Evolutionary conservation across 2,888 invertebrate species (phyloP).

Genomic region (Mylabris sibirica): DNA sequence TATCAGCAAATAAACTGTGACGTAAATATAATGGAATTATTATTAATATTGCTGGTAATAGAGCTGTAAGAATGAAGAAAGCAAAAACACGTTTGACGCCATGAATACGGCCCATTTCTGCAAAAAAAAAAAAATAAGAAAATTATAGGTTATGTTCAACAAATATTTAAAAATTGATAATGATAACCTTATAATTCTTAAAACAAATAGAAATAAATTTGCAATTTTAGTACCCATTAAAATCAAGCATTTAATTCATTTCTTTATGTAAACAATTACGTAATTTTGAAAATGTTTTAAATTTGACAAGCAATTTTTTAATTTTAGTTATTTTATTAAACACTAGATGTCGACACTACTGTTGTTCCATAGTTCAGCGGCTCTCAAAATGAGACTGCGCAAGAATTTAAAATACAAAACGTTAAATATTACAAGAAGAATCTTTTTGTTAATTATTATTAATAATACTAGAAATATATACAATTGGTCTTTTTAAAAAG

Average conservation of each 20-base stretch:
- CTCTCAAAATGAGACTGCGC: not conserved
- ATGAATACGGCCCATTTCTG: slow-evolving; percentile 77
- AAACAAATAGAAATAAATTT: not conserved
- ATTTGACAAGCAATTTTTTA: not conserved
- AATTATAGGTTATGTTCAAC: not conserved
- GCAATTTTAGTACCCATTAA: slow-evolving; percentile 21
- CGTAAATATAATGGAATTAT: slow-evolving; percentile 80
- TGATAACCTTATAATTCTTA: not conserved
- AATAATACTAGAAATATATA: no score
- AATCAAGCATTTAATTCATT: not conserved
- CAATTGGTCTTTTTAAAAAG: no score
- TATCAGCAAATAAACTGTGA: slow-evolving; percentile 79
- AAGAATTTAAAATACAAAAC: no score
- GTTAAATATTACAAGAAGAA: no score
- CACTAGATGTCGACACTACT: not conserved
- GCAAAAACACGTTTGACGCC: slow-evolving; percentile 79
- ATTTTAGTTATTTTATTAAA: not conserved
- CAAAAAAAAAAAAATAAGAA: slow-evolving; percentile 57
- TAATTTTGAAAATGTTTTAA: not conserved
- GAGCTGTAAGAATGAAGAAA: slow-evolving; percentile 79
- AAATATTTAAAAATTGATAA: slow-evolving; percentile 11
- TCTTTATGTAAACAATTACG: not conserved
- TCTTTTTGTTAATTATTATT: no score
- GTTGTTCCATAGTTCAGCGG: no score
- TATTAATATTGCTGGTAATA: slow-evolving; percentile 78